Conservation (phyloP, 2,113 vertebrate genomes). For the Emydocephalus ijimae region DNA sequence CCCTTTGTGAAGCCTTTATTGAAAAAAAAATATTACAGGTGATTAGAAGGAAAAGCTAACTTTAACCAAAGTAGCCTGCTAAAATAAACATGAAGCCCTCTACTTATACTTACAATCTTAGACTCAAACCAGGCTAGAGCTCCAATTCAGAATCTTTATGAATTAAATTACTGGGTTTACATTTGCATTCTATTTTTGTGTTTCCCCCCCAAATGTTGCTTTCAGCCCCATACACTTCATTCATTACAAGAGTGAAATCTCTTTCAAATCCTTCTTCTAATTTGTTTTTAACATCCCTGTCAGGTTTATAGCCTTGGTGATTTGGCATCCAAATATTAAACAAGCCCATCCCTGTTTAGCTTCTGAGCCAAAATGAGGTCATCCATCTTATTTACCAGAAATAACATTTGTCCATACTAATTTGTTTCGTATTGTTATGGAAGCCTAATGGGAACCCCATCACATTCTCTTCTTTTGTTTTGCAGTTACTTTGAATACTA, state of each 20-base stretch:
- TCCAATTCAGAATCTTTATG: background rate
- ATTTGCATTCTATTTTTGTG: background rate
- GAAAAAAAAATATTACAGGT: background rate
- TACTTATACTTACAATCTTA: background rate
- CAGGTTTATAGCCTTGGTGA: background rate
- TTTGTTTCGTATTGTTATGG: background rate
- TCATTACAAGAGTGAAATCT: background rate
- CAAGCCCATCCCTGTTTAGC: background rate
- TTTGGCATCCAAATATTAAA: background rate
- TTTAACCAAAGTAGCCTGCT: background rate
- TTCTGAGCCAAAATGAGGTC: background rate
- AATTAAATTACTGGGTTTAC: background rate
- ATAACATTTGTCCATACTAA: background rate
- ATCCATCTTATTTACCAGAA: background rate
- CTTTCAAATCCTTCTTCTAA: background rate
- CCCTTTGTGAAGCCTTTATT: background rate
- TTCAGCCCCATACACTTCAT: background rate
- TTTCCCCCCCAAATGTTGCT: background rate
- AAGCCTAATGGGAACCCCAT: background rate
- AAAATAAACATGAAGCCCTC: background rate
- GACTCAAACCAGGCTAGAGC: background rate
- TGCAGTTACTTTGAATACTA: conserved; percentile 87
- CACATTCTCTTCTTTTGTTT: conserved; percentile 33
- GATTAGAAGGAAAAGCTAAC: background rate
- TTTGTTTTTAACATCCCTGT: background rate